Evolutionary conservation across 2,888 invertebrate species (phyloP).

Genomic region (Drosophila setosimentum): DNA sequence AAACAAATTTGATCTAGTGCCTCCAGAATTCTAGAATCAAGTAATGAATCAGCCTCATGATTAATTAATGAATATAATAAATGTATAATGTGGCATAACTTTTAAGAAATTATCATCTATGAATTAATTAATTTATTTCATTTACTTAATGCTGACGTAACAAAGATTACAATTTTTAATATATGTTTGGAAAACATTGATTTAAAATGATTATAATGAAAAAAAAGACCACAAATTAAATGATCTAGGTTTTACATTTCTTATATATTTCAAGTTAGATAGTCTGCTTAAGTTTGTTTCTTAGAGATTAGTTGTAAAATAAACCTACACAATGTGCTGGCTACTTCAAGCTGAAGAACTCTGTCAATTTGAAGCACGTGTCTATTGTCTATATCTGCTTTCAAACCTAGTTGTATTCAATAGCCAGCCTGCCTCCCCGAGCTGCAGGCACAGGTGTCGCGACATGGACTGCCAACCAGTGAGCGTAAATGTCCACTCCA

Average conservation of each 20-base stretch:
- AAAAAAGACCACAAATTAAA: background rate
- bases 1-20: background rate
- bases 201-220: background rate
- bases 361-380: background rate
- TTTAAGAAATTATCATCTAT: background rate
- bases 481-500: conserved; percentile 26
- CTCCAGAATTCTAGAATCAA: background rate
- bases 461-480: conserved; percentile 36
- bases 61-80: background rate
- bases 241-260: background rate
- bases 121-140: background rate
- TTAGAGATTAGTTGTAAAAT: background rate
- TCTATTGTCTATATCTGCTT: background rate
- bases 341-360: background rate
- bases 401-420: conserved; percentile 1
- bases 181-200: background rate
- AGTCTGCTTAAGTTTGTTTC: background rate
- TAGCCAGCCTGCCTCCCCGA: background rate
- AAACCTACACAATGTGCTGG: background rate
- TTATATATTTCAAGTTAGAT: background rate
- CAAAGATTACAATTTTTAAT: background rate
- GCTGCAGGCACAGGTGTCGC: background rate
- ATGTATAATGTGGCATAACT: background rate
- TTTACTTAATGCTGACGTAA: background rate
- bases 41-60: background rate